Base-by-base conservation (phyloP, 2,888 invertebrate genomes). In the Scrobipalpa costella region DNA sequence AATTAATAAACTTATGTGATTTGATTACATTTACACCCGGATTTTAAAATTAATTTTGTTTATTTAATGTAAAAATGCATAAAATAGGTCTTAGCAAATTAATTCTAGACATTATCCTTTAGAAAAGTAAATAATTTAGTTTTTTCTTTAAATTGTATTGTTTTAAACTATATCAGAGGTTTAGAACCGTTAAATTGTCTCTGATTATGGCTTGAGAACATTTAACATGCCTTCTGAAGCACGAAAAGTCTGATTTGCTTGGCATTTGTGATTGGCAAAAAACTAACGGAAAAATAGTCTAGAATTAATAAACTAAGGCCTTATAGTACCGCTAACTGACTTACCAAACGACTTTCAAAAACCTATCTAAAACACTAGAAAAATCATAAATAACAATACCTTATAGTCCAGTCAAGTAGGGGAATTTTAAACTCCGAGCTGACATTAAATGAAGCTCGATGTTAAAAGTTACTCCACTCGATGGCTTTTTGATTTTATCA, bases 341-440 rank as follows among this genome's bases (percentile, higher is more conserved):
- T 21, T 52, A 52, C 40, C 19, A 58, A 38, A 58, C 57, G 36
- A 36, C 57, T n/a, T 38, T 58, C 57, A 15, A 58, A 55, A 58
- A 58, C 57, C 57, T 38, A 58, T 58, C 57, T 58, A 58, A 58
- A 55, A 55, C 44, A 44, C 44, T 44, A 44, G 44, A 44, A 44
- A 44, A 52, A 49, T 21, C 19, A 49, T 49, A 49, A 49, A 52
- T 52, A 52, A 52, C 50, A 52, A 52, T 52, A 52, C 17, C 19
- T 27, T 21, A 52, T 52, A 21, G 50, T 52, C 19, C 21, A 21
- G 15, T 44, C 44, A 44, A 44, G 44, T n/a, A 15, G 15, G 7
- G 44, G n/a, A n/a, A n/a, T 44, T 44, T 44, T 15, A 44, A 44
- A 15, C 44, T 3, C n/a, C 44, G n/a, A 5, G 44, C n/a, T 44